Percentiles rank a stretch among this genome's conserved stretches.
phyloP scores from a whole-genome alignment of 2,113 vertebrate genomes.

The Carettochelys insculpta region DNA sequence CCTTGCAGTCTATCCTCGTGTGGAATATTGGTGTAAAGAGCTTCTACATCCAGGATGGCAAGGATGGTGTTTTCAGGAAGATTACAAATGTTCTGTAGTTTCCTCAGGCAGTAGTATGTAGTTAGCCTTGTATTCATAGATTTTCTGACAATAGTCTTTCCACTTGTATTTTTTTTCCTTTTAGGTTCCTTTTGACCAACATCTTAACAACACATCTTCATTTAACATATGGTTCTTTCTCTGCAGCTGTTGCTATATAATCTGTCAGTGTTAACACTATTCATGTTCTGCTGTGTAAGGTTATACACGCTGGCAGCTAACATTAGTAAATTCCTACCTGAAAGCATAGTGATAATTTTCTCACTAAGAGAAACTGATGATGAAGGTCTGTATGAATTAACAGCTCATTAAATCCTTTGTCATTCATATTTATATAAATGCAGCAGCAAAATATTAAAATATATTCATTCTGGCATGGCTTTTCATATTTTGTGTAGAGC shows the following conservation, averaged over 20 bases:
- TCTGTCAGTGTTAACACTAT: neutral
- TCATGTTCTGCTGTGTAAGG: neutral
- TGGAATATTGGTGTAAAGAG: no score
- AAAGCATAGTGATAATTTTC: neutral
- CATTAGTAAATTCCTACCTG: neutral
- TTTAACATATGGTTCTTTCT: neutral
- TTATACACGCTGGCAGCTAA: neutral
- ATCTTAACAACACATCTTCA: neutral
- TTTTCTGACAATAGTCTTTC: neutral
- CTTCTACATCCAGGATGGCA: no score
- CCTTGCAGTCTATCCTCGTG: no score
- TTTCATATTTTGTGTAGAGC: neutral
- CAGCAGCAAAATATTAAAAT: neutral
- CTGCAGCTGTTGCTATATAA: neutral
- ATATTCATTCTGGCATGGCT: neutral
- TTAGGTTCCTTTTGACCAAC: neutral
- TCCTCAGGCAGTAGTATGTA: no score
- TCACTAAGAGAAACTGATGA: neutral
- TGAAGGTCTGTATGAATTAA: neutral
- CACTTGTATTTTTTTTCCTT: rapidly evolving
- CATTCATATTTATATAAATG: neutral
- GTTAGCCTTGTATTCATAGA: neutral
- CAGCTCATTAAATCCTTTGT: neutral
- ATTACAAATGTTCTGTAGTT: no score
- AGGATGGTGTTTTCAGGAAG: no score